Base-by-base conservation (phyloP, 2,888 invertebrate genomes). In the Idaea biselata region DNA sequence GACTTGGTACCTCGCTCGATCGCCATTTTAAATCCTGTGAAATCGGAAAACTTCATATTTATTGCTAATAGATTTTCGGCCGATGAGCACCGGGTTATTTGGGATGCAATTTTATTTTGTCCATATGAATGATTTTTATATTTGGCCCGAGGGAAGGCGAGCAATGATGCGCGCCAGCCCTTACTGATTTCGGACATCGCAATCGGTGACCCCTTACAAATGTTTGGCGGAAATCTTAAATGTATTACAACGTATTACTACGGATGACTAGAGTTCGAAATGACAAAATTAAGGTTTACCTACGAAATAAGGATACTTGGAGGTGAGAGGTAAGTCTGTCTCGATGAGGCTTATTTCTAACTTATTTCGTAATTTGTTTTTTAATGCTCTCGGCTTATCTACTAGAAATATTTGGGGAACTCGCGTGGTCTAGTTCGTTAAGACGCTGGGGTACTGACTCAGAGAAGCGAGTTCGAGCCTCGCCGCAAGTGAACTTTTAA, bases 11-110 rank as follows among this genome's bases (percentile, higher is more conserved):
- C 44, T 44, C 77, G 78, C 75, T 75, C 78, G 73, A 80, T 79
- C 77, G 77, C 83, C 80, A 77, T 87, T 89, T 91, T 87, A 89
- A 91, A 88, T 89, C 90, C 87, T 84, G 84, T 86, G 89, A 87
- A 91, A 92, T 91, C 88, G 90, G 88, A 91, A 92, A 92, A 92
- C 86, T 92, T 91, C 87, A 91, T 91, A 91, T 92, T 92, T 92
- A 92, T 91, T 92, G 91, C 91, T 90, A 91, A 92, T 92, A 91
- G 92, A 91, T 92, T 92, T 87, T 89, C 84, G 87, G 82, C 83
- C 85, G 89, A 87, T 88, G 89, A 89, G 82, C 89, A 87, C 83
- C 78, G 87, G 88, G 89, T 89, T 91, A 91, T 91, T 88, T 87
- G 89, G 87, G 88, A 88, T 91, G 91, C 91, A 91, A 92, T 92